Evolutionary conservation across 2,797 vertebrate genomes (phyloP).

Genomic region (Crenichthys baileyi): DNA sequence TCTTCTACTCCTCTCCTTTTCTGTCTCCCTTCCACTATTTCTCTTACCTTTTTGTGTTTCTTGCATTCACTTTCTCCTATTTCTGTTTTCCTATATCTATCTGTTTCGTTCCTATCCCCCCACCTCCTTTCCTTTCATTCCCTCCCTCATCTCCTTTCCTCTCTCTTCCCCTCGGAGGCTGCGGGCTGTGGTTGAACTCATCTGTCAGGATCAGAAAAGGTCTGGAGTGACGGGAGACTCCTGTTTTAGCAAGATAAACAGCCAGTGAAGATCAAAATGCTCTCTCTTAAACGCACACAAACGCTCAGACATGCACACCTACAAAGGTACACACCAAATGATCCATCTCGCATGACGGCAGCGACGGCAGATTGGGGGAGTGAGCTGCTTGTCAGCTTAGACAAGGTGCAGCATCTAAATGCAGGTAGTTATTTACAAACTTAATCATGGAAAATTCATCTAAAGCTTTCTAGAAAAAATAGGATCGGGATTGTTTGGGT

Average conservation of each 20-base stretch:
- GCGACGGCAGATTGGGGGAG: slow-evolving; percentile 61
- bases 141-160: slow-evolving; percentile 42
- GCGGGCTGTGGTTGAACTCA: slow-evolving; percentile 76
- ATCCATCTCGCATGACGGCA: slow-evolving; percentile 53
- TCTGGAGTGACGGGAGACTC: slow-evolving; percentile 77
- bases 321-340: slow-evolving; percentile 44
- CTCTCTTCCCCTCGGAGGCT: slow-evolving; percentile 67
- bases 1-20: slow-evolving; percentile 60
- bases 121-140: slow-evolving; percentile 8
- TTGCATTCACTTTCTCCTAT: slow-evolving; percentile 52
- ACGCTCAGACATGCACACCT: slow-evolving; percentile 44
- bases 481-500: slow-evolving; percentile 54
- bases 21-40: slow-evolving; percentile 60
- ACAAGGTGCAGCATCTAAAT: slow-evolving; percentile 69
- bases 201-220: slow-evolving; percentile 81
- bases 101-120: slow-evolving; percentile 50
- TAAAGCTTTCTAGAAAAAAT: slow-evolving; percentile 5
- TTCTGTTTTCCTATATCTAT: slow-evolving; percentile 66
- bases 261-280: slow-evolving; percentile 76
- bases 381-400: slow-evolving; percentile 69
- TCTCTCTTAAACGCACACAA: slow-evolving; percentile 56
- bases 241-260: slow-evolving; percentile 81
- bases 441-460: slow-evolving; percentile 51
- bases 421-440: slow-evolving; percentile 72
- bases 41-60: slow-evolving; percentile 54